A percentile compares a stretch with the other conserved stretches of the same genome.
Evolutionary conservation across 2,113 vertebrate genomes (phyloP).

Genomic region (Gambusia affinis): DNA sequence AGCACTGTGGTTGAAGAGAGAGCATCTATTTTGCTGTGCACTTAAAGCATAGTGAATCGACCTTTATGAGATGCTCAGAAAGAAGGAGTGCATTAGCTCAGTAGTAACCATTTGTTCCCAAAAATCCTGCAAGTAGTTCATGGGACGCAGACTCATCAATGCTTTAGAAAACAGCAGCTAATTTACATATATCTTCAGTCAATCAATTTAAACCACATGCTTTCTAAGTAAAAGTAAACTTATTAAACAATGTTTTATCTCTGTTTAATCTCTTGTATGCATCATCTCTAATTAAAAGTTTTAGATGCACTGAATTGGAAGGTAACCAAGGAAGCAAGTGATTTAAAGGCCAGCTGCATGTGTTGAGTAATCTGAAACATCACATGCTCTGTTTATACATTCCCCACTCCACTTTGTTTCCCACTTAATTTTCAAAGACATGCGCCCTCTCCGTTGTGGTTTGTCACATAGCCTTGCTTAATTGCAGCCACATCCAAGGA

Average conservation of each 20-base stretch:
- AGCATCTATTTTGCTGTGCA: background rate
- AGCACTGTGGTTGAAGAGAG: background rate
- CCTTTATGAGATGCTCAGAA: background rate
- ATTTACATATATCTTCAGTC: background rate
- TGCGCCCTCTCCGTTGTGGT: background rate
- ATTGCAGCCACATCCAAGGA: conserved; percentile 2
- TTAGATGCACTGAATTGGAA: background rate
- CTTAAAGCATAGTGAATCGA: background rate
- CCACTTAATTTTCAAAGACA: conserved; percentile 9
- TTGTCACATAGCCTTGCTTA: background rate
- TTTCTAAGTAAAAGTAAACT: background rate
- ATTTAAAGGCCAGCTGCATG: background rate
- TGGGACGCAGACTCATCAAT: background rate
- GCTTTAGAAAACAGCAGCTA: background rate
- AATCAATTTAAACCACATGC: background rate
- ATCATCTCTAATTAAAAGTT: background rate
- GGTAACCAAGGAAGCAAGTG: background rate
- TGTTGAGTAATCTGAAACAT: background rate
- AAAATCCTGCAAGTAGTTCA: background rate
- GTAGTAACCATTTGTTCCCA: background rate
- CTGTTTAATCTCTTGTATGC: background rate
- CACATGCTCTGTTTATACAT: background rate
- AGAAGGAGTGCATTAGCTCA: conserved; percentile 8
- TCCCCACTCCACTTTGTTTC: background rate
- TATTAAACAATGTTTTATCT: background rate